These are phyloP conservation scores for Stylophora pistillata DNA, from an alignment of 64 coral and sea anemone genomes.

Conservation along the genomic window DNA sequence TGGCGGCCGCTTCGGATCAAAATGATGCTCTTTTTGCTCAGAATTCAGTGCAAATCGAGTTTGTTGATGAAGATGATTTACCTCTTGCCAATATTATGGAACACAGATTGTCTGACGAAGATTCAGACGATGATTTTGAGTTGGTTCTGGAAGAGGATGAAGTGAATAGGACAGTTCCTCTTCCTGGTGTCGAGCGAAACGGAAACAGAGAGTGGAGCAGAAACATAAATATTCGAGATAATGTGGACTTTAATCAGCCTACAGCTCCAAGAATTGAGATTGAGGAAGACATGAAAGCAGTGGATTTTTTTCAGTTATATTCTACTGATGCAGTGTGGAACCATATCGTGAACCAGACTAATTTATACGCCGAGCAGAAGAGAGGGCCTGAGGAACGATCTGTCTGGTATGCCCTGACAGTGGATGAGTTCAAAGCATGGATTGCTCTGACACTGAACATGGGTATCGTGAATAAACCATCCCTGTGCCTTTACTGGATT, in stretches of 20 bases:
- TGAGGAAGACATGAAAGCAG: slow-evolving; percentile 15
- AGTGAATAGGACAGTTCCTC: neutral
- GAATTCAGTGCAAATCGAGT: no score
- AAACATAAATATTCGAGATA: slow-evolving; percentile 29
- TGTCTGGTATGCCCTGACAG: slow-evolving; percentile 26
- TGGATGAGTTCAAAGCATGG: no score
- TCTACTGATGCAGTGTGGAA: slow-evolving; percentile 30
- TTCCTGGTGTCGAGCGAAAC: neutral
- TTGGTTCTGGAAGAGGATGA: neutral
- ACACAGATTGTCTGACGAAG: neutral
- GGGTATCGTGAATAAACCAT: no score
- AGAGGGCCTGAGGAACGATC: slow-evolving; percentile 7
- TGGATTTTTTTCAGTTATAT: slow-evolving; percentile 53
- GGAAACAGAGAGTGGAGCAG: neutral
- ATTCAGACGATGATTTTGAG: neutral
- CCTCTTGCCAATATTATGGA: no score
- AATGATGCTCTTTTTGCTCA: no score
- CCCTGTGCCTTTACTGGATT: no score
- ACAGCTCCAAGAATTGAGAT: slow-evolving; percentile 28
- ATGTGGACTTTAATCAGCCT: slow-evolving; percentile 11
- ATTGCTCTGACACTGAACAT: no score
- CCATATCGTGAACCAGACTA: slow-evolving; percentile 31
- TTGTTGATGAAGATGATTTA: no score
- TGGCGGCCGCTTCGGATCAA: no score
- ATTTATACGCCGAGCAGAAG: slow-evolving; percentile 45